Conservation (phyloP, 1,140 invertebrate genomes). For the Acromyrmex echinatior region DNA sequence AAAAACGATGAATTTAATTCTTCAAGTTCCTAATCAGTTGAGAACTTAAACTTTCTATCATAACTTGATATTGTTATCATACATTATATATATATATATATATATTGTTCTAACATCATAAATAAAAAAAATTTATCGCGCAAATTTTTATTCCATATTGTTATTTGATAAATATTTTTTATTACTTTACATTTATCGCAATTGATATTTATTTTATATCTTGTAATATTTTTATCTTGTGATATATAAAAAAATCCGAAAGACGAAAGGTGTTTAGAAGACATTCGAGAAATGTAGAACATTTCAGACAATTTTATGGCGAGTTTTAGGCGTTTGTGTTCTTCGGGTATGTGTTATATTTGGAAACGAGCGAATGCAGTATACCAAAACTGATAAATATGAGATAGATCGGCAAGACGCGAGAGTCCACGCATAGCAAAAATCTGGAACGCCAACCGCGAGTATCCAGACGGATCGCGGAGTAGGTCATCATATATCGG, state of each 20-base stretch:
- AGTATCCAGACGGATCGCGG: conserved; percentile 77
- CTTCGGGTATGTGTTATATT: conserved; percentile 3
- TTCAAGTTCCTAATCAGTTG: background rate
- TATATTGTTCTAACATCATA: background rate
- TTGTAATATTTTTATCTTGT: background rate
- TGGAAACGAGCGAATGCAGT: background rate
- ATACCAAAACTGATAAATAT: conserved; percentile 15
- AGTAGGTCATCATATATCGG: conserved; percentile 83
- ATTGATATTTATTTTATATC: conserved; percentile 1
- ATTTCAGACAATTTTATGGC: background rate
- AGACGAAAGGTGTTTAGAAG: background rate
- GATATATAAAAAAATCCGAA: background rate
- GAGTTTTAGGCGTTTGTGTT: background rate
- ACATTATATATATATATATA: background rate
- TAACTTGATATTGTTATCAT: background rate
- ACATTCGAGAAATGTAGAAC: background rate
- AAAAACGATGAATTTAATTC: background rate
- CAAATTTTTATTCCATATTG: background rate
- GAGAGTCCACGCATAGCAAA: conserved; percentile 69
- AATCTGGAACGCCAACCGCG: conserved; percentile 78
- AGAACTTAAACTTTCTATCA: background rate
- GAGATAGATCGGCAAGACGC: conserved; percentile 36
- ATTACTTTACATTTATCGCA: background rate
- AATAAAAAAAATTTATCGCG: background rate
- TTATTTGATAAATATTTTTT: background rate